Conservation (phyloP, 2,113 vertebrate genomes). For the Peromyscus leucopus region DNA sequence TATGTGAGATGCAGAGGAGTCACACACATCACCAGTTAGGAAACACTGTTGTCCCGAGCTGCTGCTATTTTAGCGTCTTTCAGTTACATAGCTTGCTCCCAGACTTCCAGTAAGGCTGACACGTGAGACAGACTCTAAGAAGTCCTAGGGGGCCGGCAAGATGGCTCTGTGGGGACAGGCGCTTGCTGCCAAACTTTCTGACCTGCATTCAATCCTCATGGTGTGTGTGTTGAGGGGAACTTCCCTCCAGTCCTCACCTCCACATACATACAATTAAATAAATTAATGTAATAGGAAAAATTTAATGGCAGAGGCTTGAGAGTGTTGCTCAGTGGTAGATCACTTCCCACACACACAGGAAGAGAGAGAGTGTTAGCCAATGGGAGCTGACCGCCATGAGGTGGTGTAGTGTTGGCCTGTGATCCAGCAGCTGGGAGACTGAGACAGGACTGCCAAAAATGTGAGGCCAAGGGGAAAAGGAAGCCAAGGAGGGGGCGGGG, state of each 20-base stretch:
- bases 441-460: background rate
- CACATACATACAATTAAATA: background rate
- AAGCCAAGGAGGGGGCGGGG: background rate
- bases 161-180: background rate
- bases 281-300: background rate
- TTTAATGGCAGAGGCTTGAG: background rate
- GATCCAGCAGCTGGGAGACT: background rate
- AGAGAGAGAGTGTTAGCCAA: background rate
- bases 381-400: background rate
- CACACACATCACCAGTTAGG: rapidly evolving
- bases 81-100: background rate
- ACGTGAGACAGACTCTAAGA: background rate
- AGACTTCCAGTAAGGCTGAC: background rate
- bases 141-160: background rate
- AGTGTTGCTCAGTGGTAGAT: background rate
- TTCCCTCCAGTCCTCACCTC: background rate
- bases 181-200: background rate
- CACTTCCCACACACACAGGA: background rate
- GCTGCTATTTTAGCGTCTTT: background rate
- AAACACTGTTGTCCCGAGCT: background rate
- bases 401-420: background rate
- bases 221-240: too few relatives aligned
- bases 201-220: background rate
- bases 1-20: background rate
- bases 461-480: background rate